Percentiles rank a stretch among this genome's conserved stretches.
Evolutionary conservation across 2,888 invertebrate genomes (phyloP).

Genomic region (Leucoma salicis): DNA sequence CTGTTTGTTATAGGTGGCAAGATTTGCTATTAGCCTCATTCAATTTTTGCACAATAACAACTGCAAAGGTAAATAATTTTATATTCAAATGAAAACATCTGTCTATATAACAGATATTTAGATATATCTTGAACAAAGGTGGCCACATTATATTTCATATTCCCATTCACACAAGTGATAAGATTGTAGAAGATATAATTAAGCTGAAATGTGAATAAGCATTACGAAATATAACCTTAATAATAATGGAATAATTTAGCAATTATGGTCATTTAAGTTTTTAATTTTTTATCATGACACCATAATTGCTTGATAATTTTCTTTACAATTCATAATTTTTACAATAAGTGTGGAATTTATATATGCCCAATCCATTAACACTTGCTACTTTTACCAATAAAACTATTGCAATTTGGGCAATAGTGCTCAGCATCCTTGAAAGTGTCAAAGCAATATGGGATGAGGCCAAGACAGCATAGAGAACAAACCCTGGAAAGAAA

Average conservation of each 20-base stretch:
- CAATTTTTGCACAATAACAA: too few species aligned
- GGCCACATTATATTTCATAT: too few species aligned
- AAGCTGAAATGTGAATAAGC: conserved; percentile 5
- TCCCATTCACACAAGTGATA: not conserved
- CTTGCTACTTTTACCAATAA: conserved; percentile 73
- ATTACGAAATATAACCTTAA: conserved; percentile 6
- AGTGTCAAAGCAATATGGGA: conserved; percentile 76
- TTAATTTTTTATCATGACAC: conserved; percentile 19
- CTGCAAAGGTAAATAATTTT: too few species aligned
- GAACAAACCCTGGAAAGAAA: conserved; percentile 69
- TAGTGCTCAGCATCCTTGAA: conserved; percentile 79
- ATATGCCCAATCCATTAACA: conserved; percentile 44
- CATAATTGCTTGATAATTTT: conserved; percentile 16
- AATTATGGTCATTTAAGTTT: conserved; percentile 11
- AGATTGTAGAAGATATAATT: not conserved
- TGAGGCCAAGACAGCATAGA: conserved; percentile 71
- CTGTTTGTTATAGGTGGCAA: too few species aligned
- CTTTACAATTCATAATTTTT: not conserved
- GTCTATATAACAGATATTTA: too few species aligned
- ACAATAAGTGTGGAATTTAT: not conserved
- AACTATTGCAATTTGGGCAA: conserved; percentile 75
- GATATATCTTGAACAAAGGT: too few species aligned
- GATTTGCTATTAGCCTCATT: too few species aligned
- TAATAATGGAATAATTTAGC: conserved; percentile 11
- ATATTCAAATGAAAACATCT: too few species aligned